Base-by-base conservation (phyloP, 2,888 invertebrate genomes). In the Perdita meconis region DNA sequence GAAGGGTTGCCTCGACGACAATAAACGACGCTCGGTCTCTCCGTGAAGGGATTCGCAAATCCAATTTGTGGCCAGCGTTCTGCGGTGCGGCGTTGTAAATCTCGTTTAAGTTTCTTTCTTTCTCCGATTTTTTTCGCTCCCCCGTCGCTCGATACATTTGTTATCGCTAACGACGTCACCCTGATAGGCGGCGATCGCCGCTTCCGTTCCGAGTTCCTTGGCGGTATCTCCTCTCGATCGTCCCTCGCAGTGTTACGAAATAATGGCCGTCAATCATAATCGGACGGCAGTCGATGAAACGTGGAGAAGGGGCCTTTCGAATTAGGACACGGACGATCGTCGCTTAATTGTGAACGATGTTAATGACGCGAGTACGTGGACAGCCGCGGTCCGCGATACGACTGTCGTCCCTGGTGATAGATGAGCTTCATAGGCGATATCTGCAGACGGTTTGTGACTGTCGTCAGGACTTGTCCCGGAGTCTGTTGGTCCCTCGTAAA, bases 291-390 rank as follows among this genome's bases (percentile, higher is more conserved):
- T 4, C 70, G 68, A 74, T 55, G 74, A 61, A 79, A 69, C 44
- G 40, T n/a, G 59, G 1, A 47, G 55, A n/a, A n/a, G n/a, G n/a
- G n/a, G n/a, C n/a, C n/a, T n/a, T 40, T 38, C 40, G 66, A 56
- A 51, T 40, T 44, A 12, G 38, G 51, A 36, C 59, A 26, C 50
- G 63, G 53, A n/a, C 40, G 72, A 72, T 63, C 70, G 66, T 70
- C 67, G 40, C 60, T 78, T 79, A 64, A 82, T 75, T 40, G 82
- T 60, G 53, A 81, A 68, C 67, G 70, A 68, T 81, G 82, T 76
- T 82, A 82, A 82, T 71, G 81, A 81, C 73, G 68, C 67, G 70
- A 61, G 71, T 63, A 61, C 60, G 61, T n/a, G 69, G 50, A 75
- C 55, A 50, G 42, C 24, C 55, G 51, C 55, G 73, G 60, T 73